Evolutionary conservation across 2,113 vertebrate species (phyloP).

Genomic region (Campylomormyrus tamandua): DNA sequence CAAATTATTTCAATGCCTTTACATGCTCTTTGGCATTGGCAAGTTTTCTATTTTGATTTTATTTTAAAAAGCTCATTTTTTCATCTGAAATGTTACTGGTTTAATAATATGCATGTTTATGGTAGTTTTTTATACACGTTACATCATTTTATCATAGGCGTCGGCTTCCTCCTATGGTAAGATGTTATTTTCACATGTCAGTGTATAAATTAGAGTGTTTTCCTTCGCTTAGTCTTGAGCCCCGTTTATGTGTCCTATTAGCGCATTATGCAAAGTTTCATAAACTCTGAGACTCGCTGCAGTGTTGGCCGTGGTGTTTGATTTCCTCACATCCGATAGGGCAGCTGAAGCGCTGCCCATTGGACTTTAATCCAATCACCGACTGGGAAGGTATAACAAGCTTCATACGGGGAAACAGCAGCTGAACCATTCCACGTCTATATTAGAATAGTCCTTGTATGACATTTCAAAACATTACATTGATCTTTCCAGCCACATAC

Average conservation of each 20-base stretch:
- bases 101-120: background rate
- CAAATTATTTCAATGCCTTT: background rate
- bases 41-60: background rate
- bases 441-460: background rate
- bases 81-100: background rate
- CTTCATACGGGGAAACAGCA: background rate
- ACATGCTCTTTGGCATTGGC: background rate
- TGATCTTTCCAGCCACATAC: conserved; percentile 49
- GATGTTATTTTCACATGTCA: background rate
- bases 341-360: conserved; percentile 31
- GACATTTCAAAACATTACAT: conserved; percentile 44
- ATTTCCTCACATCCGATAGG: conserved; percentile 38
- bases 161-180: background rate
- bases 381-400: conserved; percentile 29
- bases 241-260: background rate
- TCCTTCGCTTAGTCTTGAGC: background rate
- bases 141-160: background rate
- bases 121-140: background rate
- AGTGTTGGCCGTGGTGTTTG: conserved; percentile 36
- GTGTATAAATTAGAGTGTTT: background rate
- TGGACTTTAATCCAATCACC: conserved; percentile 60
- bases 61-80: background rate
- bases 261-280: background rate
- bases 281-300: background rate
- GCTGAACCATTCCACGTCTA: background rate